Conservation (phyloP, 2,113 vertebrate species). For the Centropristis striata region DNA sequence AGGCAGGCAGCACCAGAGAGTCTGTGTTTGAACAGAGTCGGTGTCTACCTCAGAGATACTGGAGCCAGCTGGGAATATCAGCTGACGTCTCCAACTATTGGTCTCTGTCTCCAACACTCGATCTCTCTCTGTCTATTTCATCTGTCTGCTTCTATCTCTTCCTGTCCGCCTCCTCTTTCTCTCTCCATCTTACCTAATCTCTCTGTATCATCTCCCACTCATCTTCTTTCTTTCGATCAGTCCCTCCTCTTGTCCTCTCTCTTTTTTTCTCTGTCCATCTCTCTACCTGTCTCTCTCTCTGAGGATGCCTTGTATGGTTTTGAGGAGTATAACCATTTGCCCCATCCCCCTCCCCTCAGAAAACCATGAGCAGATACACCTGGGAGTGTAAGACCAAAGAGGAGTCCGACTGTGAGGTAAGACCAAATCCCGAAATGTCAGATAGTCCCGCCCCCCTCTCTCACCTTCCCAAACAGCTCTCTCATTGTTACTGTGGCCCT, state of each 20-base stretch:
- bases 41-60: conserved; percentile 28
- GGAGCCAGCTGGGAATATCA: conserved; percentile 62
- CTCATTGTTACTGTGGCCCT: conserved; percentile 82
- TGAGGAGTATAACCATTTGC: conserved; percentile 85
- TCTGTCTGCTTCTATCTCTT: conserved; percentile 56
- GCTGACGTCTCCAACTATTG: conserved; percentile 50
- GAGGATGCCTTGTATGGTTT: conserved; percentile 74
- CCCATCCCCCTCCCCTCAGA: conserved; percentile 85
- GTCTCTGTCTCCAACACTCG: conserved; percentile 59
- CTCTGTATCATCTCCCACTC: conserved; percentile 27
- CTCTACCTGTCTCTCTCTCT: conserved; percentile 50
- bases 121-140: conserved; percentile 59
- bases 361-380: conserved; percentile 91
- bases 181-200: too few species aligned
- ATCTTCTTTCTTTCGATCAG: background rate
- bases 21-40: too few species aligned
- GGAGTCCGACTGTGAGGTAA: conserved; percentile 88
- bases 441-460: conserved; percentile 57
- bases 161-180: conserved; percentile 35
- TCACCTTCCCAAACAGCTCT: conserved; percentile 68
- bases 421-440: conserved; percentile 71
- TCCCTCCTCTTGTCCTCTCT: conserved; percentile 30
- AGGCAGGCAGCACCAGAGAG: too few species aligned
- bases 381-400: conserved; percentile 92
- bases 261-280: conserved; percentile 36